A percentile compares a stretch with the other conserved stretches of the same genome.
Conservation (phyloP, 2,888 invertebrate species). For the Branchellion lobata region DNA sequence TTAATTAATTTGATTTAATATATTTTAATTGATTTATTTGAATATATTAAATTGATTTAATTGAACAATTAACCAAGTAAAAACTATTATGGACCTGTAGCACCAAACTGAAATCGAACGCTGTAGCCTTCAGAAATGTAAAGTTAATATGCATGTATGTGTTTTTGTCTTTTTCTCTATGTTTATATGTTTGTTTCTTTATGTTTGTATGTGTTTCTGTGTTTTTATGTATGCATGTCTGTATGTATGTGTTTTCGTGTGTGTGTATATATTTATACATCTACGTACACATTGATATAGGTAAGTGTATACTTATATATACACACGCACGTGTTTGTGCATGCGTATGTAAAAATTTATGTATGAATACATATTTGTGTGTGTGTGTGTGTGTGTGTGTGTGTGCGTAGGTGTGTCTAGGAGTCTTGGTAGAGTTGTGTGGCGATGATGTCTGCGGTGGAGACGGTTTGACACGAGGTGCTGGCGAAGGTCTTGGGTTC, state of each 20-base stretch:
- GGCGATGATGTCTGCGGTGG: conserved; percentile 61
- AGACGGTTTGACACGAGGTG: conserved; percentile 60
- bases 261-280: background rate
- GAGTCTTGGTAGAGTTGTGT: conserved; percentile 61
- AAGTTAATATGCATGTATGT: no score
- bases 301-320: no score
- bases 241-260: background rate
- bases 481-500: conserved; percentile 52
- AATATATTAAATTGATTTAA: no score
- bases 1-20: no score
- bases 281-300: background rate
- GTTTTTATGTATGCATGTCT: background rate
- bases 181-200: background rate
- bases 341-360: background rate
- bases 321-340: background rate
- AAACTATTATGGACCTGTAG: no score
- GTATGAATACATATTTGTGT: background rate
- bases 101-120: no score
- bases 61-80: no score
- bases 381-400: conserved; percentile 3
- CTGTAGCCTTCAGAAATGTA: no score
- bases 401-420: background rate
- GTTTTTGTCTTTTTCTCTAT: background rate
- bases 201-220: background rate
- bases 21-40: no score